Evolutionary conservation across 1,140 invertebrate species (phyloP).

Genomic region (Stenopsyche tienmushanensis): DNA sequence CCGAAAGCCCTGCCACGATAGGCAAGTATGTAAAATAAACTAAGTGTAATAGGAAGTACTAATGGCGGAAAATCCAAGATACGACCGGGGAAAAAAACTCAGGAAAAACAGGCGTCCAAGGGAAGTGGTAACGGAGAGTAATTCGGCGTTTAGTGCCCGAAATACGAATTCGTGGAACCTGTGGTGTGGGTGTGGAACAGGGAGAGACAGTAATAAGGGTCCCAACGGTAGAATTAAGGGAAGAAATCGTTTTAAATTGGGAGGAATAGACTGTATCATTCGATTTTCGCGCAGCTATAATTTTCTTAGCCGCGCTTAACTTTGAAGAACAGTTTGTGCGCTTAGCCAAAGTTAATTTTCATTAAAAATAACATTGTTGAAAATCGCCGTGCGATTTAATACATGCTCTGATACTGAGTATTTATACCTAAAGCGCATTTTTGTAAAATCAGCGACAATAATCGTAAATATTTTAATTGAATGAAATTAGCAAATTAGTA

Average conservation of each 20-base stretch:
- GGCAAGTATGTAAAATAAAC: constrained; percentile 30
- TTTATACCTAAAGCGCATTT: background rate
- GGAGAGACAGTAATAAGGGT: constrained; percentile 22
- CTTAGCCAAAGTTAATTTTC: background rate
- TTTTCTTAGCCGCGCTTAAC: background rate
- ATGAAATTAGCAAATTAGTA: too few species aligned
- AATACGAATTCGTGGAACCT: constrained; percentile 7
- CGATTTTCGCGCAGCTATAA: background rate
- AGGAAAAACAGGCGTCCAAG: constrained; percentile 46
- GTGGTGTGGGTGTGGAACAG: background rate
- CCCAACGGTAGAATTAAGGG: background rate
- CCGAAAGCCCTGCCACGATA: background rate
- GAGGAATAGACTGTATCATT: background rate
- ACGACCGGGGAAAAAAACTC: constrained; percentile 45
- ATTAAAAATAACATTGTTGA: too few species aligned
- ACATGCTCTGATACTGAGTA: too few species aligned
- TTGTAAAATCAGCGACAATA: background rate
- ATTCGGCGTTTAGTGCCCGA: constrained; percentile 23
- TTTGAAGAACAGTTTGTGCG: background rate
- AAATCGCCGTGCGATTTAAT: too few species aligned
- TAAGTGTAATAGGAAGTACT: constrained; percentile 29
- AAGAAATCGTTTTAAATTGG: background rate
- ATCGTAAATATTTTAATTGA: background rate
- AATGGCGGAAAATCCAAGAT: constrained; percentile 32
- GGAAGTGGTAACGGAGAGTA: constrained; percentile 32